Conservation (phyloP, 1,140 invertebrate species). For the Eupristina koningsbergeri region DNA sequence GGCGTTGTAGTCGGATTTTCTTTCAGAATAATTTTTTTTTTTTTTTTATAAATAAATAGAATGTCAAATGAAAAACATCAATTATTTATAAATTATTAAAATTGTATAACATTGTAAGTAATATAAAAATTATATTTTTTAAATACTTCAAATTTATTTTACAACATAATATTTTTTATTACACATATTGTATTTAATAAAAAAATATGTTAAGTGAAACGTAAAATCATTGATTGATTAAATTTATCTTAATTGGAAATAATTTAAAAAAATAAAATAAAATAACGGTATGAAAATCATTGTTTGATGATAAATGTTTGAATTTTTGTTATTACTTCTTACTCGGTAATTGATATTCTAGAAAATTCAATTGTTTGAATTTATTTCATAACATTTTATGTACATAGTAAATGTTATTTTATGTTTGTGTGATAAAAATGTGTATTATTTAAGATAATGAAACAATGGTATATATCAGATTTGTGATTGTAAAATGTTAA, state of each 20-base stretch:
- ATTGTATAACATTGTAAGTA: slow-evolving; percentile 32
- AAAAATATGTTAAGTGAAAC: neutral
- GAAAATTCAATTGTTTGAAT: slow-evolving; percentile 2
- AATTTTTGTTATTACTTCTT: slow-evolving; percentile 5
- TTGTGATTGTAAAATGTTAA: slow-evolving; percentile 31
- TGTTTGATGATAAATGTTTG: too few relatives aligned
- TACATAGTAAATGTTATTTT: slow-evolving; percentile 46
- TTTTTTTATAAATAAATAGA: slow-evolving; percentile 12
- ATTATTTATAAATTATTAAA: slow-evolving; percentile 27
- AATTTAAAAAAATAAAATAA: neutral
- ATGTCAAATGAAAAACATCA: slow-evolving; percentile 5
- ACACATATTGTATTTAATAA: slow-evolving; percentile 19
- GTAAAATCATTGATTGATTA: neutral
- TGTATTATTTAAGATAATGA: slow-evolving; percentile 23
- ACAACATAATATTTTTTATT: slow-evolving; percentile 35
- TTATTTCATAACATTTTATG: slow-evolving; percentile 40
- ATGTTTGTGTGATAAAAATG: slow-evolving; percentile 34
- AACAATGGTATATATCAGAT: neutral
- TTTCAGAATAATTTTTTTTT: neutral
- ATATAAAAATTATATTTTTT: slow-evolving; percentile 45
- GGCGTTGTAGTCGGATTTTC: slow-evolving; percentile 44
- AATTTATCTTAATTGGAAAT: slow-evolving; percentile 27
- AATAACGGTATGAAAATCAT: too few relatives aligned
- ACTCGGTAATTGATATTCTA: neutral
- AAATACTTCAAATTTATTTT: slow-evolving; percentile 38